Conservation (phyloP, 2,888 invertebrate genomes). For the Troides helena region DNA sequence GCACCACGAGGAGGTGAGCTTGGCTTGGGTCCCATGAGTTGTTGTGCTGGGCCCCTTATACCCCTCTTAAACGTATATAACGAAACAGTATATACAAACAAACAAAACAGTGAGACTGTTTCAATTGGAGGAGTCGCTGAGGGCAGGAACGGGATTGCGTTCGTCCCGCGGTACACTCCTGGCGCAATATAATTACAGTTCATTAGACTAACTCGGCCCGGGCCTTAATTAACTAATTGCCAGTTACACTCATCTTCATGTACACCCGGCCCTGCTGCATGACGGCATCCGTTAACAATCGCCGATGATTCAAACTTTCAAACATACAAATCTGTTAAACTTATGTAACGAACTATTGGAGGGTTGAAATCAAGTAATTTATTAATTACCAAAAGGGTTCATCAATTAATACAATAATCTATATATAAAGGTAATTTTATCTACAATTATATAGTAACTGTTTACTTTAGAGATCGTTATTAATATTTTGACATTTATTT, state of each 20-base stretch:
- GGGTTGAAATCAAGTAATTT: too few species aligned
- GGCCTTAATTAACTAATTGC: constrained; percentile 69
- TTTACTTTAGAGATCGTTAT: too few species aligned
- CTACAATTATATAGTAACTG: too few species aligned
- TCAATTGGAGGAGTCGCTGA: constrained; percentile 25
- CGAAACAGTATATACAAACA: background rate
- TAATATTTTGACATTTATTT: too few species aligned
- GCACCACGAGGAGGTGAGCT: too few species aligned
- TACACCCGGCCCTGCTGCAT: constrained; percentile 30
- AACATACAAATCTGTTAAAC: background rate
- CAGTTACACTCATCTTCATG: constrained; percentile 32
- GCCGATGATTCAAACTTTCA: constrained; percentile 21
- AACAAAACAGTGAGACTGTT: constrained; percentile 5
- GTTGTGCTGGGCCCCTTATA: too few species aligned
- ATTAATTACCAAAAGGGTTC: too few species aligned
- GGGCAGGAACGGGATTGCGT: constrained; percentile 24
- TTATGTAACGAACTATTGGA: too few species aligned
- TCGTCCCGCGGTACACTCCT: constrained; percentile 9
- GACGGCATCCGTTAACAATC: constrained; percentile 27
- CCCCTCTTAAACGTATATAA: background rate
- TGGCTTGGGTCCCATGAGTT: too few species aligned
- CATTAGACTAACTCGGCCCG: constrained; percentile 55
- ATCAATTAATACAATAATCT: too few species aligned
- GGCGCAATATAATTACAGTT: constrained; percentile 69
- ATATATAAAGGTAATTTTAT: too few species aligned